Conservation (phyloP, 1,140 invertebrate genomes). For the Bactericera cockerelli region DNA sequence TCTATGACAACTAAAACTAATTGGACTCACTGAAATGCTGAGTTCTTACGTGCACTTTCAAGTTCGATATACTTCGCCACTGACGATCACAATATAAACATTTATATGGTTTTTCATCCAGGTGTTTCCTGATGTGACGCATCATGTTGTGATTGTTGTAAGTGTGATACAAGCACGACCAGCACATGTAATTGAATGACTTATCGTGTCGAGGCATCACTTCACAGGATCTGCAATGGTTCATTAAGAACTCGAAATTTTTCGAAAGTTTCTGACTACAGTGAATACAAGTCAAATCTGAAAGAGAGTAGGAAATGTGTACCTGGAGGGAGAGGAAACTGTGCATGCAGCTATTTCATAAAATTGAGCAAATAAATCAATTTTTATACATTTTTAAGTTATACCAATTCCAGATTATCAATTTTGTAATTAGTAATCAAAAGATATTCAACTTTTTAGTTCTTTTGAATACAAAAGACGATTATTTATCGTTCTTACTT, state of each 20-base stretch:
- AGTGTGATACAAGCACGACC: background rate
- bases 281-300: background rate
- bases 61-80: background rate
- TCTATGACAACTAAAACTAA: too few relatives aligned
- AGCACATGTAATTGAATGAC: background rate
- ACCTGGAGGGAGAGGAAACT: too few relatives aligned
- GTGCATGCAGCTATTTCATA: too few relatives aligned
- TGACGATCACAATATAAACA: background rate
- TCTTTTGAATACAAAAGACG: too few relatives aligned
- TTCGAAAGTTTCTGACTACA: background rate
- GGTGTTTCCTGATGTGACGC: background rate
- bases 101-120: slow-evolving; percentile 2
- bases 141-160: slow-evolving; percentile 1
- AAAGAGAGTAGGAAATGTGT: too few relatives aligned
- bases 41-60: background rate
- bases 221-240: background rate
- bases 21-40: too few relatives aligned
- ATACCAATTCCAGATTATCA: too few relatives aligned
- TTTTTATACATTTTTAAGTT: too few relatives aligned
- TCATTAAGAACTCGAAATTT: background rate
- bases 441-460: too few relatives aligned
- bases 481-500: too few relatives aligned
- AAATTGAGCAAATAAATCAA: too few relatives aligned
- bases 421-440: too few relatives aligned
- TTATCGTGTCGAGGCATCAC: background rate